Base-by-base conservation (phyloP, 2,888 invertebrate genomes). In the Scaptomyza reducta region DNA sequence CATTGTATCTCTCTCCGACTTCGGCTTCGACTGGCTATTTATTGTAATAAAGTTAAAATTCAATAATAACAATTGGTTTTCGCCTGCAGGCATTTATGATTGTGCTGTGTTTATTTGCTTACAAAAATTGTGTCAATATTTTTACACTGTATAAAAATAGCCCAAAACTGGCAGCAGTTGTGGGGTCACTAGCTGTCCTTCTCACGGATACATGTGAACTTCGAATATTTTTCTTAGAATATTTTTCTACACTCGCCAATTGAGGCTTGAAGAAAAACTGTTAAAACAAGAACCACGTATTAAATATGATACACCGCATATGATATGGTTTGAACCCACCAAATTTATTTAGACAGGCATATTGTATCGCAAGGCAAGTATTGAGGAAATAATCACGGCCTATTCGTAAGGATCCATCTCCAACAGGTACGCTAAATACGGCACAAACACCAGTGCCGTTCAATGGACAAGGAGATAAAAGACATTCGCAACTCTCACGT, bases 61-160 rank as follows among this genome's bases (percentile, higher is more conserved):
- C 45, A 59, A 57, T 6, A 61, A 41, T 46, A 61, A 41, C 46
- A 41, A 51, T 53, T 56, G 29, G 13, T 9, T n/a, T 47, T 44
- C 51, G 50, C 35, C 29, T 51, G 31, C 60, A 47, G 41, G 18
- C 14, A 3, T 27, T 27, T 14, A 49, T 59, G 44, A 42, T 56
- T 61, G 16, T 59, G 22, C 33, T 46, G 41, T 22, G 29, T 60
- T 51, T 74, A 61, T 70, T 74, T 75, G 42, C 29, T 64, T 58
- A 61, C 13, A 57, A 54, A 63, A 70, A 42, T 54, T 38, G 46
- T 70, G 65, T 70, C 71, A 74, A 74, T 74, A 75, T 54, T 53
- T 29, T 51, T 60, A 54, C 35, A 63, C 45, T 54, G 22, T 46
- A 45, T 44, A 65, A 65, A 74, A 51, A 74, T 64, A 74, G 1